Evolutionary conservation across 2,113 vertebrate genomes (phyloP), one percentile per base, ranked within the genome.

Genomic region (Geothlypis trichas): DNA sequence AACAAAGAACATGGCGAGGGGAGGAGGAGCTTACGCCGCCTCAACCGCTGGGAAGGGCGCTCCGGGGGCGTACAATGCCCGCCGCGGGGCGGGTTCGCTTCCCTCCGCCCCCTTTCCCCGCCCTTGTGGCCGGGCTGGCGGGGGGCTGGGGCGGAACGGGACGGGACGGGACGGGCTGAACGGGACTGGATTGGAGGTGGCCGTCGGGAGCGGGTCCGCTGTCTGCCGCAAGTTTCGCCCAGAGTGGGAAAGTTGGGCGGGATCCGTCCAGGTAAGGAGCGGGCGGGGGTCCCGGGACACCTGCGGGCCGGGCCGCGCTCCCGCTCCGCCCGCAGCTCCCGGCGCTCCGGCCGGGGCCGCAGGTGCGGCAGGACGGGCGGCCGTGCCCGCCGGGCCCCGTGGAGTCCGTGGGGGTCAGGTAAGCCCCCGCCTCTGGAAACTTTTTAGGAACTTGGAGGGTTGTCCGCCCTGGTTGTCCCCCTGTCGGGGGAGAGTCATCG

Each of bases 1-100:
- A 76, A 98, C 97, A 97, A 98, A 97, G 97, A 96, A 92, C 93
- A 92, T 92, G 92, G 95, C 90, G 96, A 96, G 95, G 80, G 87
- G 54, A 93, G 95, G 90, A 87, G 96, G 94, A 87, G 89, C 83
- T 65, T 65, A 62, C 81, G 63, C 58, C 59, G 31, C 74, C 63
- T 41, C 27, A 30, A 26, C 47, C 37, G 35, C 80, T 21, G 66
- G 62, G 78, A 69, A 75, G 61, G 79, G 49, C 83, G 49, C 68
- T 74, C 42, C 49, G 76, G 80, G 66, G 73, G 67, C 61, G 84
- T 86, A 83, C 87, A 95, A 91, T 83, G 81, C 90, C 57, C 30
- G 24, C 69, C 66, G 26, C 51, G 62, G 65, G 31, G 76, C 52
- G 77, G 52, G 37, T 42, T 84, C 19, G 52, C 19, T 69, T 49